Conservation (phyloP, 2,113 vertebrate species). For the Anoplopoma fimbria region DNA sequence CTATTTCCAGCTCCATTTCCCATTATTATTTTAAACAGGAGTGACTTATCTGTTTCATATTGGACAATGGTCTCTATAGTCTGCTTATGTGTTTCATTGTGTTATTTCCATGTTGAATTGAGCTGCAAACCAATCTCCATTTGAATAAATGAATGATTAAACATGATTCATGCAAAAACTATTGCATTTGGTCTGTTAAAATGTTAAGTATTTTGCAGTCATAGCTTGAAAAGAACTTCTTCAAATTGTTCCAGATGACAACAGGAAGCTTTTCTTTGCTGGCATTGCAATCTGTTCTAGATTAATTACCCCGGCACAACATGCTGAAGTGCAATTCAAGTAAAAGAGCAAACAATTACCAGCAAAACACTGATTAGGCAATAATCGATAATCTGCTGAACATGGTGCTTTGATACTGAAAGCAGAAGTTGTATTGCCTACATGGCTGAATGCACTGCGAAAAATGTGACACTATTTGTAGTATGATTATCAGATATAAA, state of each 20-base stretch:
- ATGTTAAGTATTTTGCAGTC: not conserved
- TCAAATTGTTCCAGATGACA: constrained; percentile 19
- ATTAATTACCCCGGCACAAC: constrained; percentile 51
- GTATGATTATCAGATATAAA: not conserved
- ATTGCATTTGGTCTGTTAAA: not conserved
- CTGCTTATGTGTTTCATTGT: not conserved
- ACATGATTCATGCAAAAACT: constrained; percentile 1
- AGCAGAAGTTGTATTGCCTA: not conserved
- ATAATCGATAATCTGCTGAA: not conserved
- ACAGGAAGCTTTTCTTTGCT: constrained; percentile 28
- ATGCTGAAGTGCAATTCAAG: too few species aligned
- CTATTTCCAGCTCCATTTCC: not conserved
- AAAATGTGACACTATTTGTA: not conserved
- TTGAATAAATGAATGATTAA: constrained; percentile 23
- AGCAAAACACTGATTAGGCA: constrained; percentile 9
- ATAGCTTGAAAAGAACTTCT: constrained; percentile 11
- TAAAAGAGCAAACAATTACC: constrained; percentile 6
- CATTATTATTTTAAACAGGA: not conserved
- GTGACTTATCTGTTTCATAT: not conserved
- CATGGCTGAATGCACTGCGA: not conserved
- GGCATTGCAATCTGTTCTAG: constrained; percentile 29
- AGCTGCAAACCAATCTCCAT: not conserved
- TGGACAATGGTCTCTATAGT: not conserved
- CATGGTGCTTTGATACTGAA: not conserved
- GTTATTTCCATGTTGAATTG: not conserved